Percentiles rank a stretch among this genome's conserved stretches.
phyloP scores from a whole-genome alignment of 92 coral and sea anemone genomes.

The Meandrina meandrites region DNA sequence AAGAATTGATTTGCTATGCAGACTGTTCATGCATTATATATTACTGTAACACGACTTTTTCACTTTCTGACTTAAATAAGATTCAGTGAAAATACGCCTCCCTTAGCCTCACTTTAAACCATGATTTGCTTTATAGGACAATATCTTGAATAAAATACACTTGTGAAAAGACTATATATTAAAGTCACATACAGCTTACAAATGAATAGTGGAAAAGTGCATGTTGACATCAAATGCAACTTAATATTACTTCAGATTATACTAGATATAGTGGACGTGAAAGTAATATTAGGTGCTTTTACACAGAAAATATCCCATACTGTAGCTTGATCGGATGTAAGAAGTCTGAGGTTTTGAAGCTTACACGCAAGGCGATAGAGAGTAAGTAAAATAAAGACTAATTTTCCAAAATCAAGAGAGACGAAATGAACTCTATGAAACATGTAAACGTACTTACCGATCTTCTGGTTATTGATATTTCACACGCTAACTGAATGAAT shows the following conservation, averaged over 20 bases:
- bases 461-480: neutral
- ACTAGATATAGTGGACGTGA: neutral
- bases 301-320: too few species aligned
- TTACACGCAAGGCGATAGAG: neutral
- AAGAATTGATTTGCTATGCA: too few species aligned
- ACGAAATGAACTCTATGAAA: neutral
- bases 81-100: neutral
- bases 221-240: neutral
- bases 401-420: neutral
- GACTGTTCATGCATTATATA: neutral
- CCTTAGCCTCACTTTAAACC: neutral
- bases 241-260: neutral
- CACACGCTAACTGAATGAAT: conserved; percentile 6
- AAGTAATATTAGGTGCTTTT: neutral
- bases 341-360: neutral
- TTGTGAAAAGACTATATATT: too few species aligned
- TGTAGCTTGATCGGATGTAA: neutral
- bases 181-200: neutral
- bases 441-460: conserved; percentile 2
- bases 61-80: neutral
- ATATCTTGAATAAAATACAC: neutral
- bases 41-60: neutral
- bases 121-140: neutral
- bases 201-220: neutral
- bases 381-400: too few species aligned